These are phyloP conservation scores for Colostygia pectinataria DNA, from an alignment of 2,888 invertebrate genomes.

Conservation along the genomic window DNA sequence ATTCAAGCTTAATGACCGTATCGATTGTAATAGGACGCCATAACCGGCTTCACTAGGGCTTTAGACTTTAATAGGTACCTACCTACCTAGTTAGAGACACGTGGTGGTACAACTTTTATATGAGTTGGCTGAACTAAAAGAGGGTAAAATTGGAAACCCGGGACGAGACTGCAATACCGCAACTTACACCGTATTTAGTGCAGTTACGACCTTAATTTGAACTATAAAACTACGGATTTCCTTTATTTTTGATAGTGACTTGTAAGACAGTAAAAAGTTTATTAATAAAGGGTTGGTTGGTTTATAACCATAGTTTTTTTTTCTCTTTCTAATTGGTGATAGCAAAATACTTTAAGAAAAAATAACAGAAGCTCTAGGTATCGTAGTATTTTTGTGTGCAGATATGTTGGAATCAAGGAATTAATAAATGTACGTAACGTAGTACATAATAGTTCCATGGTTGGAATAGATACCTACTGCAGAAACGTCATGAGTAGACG, in stretches of 20 bases:
- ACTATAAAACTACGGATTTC: slow-evolving; percentile 50
- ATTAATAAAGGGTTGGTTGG: slow-evolving; percentile 3
- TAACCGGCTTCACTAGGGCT: slow-evolving; percentile 29
- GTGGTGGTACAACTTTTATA: slow-evolving; percentile 74
- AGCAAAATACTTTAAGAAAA: no score
- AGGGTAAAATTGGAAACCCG: slow-evolving; percentile 77
- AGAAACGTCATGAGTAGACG: no score
- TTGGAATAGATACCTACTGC: no score
- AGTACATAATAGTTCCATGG: no score
- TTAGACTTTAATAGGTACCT: slow-evolving; percentile 47
- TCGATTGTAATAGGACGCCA: slow-evolving; percentile 34
- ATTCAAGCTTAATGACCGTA: slow-evolving; percentile 37
- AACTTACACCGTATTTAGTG: slow-evolving; percentile 43
- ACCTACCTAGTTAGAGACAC: slow-evolving; percentile 58
- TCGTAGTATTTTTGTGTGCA: no score
- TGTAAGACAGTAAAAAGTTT: slow-evolving; percentile 23
- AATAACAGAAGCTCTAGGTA: no score
- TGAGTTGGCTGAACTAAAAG: slow-evolving; percentile 72
- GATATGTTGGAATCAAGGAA: no score
- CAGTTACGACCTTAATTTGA: slow-evolving; percentile 62
- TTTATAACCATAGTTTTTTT: no score
- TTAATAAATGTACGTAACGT: background rate
- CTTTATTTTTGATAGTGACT: slow-evolving; percentile 4
- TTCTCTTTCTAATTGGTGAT: no score
- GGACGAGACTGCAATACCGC: slow-evolving; percentile 55